Evolutionary conservation across 2,797 vertebrate genomes (phyloP).

Genomic region (Orestias chungarensis): DNA sequence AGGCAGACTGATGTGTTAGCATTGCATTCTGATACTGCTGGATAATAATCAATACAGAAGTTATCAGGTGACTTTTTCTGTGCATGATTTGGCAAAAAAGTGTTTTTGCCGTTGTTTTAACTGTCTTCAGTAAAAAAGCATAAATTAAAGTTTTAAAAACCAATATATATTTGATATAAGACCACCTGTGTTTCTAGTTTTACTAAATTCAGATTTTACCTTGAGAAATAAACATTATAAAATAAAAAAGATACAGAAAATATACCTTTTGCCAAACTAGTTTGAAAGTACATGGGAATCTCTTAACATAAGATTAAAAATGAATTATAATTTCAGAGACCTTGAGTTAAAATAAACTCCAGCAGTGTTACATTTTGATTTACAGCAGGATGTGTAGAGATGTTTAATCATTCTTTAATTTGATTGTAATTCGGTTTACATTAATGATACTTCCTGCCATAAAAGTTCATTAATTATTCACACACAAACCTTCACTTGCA

Average conservation of each 20-base stretch:
- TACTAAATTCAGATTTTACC: not conserved
- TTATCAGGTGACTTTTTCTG: conserved; percentile 36
- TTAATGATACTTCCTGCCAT: too few relatives aligned
- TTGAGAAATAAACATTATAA: not conserved
- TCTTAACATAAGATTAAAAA: too few relatives aligned
- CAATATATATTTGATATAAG: not conserved
- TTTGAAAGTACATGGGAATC: too few relatives aligned
- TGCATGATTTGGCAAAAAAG: conserved; percentile 24
- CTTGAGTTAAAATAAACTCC: too few relatives aligned
- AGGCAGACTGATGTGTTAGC: conserved; percentile 35
- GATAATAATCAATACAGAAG: conserved; percentile 14
- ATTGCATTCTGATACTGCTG: conserved; percentile 4
- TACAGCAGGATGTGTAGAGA: too few relatives aligned
- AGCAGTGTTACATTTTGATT: too few relatives aligned
- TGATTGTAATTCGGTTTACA: too few relatives aligned
- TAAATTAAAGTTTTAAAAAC: not conserved
- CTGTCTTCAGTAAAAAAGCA: not conserved
- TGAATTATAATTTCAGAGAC: too few relatives aligned
- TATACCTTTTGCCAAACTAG: not conserved
- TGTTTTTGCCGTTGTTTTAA: not conserved
- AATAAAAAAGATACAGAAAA: not conserved
- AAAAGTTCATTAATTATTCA: too few relatives aligned
- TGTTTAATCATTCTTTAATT: too few relatives aligned
- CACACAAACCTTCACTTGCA: too few relatives aligned
- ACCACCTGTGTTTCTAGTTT: not conserved